phyloP scores from a whole-genome alignment of 1,140 invertebrate species.

The Hirudo medicinalis region DNA sequence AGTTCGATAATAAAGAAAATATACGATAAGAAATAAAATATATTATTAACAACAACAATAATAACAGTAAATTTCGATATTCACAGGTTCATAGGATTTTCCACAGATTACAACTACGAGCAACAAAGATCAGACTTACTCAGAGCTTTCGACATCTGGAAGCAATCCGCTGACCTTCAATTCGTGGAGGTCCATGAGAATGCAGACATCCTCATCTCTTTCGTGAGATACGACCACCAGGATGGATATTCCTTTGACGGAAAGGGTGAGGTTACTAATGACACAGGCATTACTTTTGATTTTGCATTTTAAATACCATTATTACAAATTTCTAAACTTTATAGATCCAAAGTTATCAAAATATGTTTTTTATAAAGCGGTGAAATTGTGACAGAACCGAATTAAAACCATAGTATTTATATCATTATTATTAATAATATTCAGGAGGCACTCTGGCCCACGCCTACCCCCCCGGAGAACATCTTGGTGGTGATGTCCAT shows the following conservation, averaged over 20 bases:
- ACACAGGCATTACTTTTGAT: too few relatives aligned
- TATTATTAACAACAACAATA: too few relatives aligned
- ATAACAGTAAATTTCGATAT: background rate
- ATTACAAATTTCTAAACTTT: too few relatives aligned
- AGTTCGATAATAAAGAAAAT: too few relatives aligned
- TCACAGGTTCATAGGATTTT: background rate
- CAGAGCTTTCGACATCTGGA: conserved; percentile 33
- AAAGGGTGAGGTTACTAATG: conserved; percentile 36
- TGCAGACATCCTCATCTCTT: conserved; percentile 30
- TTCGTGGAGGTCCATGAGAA: conserved; percentile 28
- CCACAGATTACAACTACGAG: background rate
- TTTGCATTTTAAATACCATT: too few relatives aligned
- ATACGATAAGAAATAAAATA: too few relatives aligned
- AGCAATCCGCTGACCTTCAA: conserved; percentile 29
- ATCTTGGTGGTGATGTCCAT: conserved; percentile 66
- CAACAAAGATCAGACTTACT: background rate
- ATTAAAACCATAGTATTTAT: too few relatives aligned
- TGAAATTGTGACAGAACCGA: too few relatives aligned
- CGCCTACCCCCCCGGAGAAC: conserved; percentile 63
- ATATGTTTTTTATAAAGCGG: too few relatives aligned
- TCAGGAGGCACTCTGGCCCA: conserved; percentile 61
- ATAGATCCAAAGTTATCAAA: too few relatives aligned
- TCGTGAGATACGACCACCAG: conserved; percentile 28
- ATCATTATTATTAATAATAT: background rate
- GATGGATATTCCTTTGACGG: conserved; percentile 29